Evolutionary conservation across 1,140 invertebrate species (phyloP).

Genomic region (Subanguina moxae): DNA sequence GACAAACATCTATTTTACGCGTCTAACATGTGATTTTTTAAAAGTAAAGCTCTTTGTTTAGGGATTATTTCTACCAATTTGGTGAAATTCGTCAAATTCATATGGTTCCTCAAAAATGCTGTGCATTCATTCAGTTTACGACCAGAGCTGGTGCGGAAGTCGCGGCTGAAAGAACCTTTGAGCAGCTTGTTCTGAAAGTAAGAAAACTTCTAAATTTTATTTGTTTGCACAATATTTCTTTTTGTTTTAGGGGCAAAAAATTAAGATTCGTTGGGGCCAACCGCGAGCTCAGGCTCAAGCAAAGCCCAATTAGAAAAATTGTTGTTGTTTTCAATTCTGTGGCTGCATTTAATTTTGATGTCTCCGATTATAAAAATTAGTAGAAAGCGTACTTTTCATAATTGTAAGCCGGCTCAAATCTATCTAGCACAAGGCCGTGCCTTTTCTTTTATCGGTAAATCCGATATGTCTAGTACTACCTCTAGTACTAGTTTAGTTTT

Average conservation of each 20-base stretch:
- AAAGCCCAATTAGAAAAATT: slow-evolving; percentile 46
- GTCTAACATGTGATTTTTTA: not conserved
- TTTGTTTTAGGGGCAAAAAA: slow-evolving; percentile 68
- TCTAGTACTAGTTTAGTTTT: too few species aligned
- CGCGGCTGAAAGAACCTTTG: slow-evolving; percentile 91
- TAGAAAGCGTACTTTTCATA: too few species aligned
- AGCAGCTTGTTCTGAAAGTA: slow-evolving; percentile 72
- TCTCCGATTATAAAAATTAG: too few species aligned
- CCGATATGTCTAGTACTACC: too few species aligned
- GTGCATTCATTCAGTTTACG: slow-evolving; percentile 95
- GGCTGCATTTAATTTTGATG: too few species aligned
- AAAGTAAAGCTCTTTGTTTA: not conserved
- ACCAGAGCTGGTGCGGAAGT: slow-evolving; percentile 79
- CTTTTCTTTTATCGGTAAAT: too few species aligned
- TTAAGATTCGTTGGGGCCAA: slow-evolving; percentile 91
- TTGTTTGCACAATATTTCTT: too few species aligned
- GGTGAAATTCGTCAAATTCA: slow-evolving; percentile 93
- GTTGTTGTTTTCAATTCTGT: slow-evolving; percentile 45
- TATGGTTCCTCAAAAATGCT: slow-evolving; percentile 84
- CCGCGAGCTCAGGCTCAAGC: slow-evolving; percentile 42
- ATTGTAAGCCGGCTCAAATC: too few species aligned
- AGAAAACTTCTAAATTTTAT: too few species aligned
- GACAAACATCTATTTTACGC: not conserved
- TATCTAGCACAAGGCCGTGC: too few species aligned
- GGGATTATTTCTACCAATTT: slow-evolving; percentile 93